Evolutionary conservation across 2,113 vertebrate species (phyloP).

Genomic region (Paramormyrops kingsleyae): DNA sequence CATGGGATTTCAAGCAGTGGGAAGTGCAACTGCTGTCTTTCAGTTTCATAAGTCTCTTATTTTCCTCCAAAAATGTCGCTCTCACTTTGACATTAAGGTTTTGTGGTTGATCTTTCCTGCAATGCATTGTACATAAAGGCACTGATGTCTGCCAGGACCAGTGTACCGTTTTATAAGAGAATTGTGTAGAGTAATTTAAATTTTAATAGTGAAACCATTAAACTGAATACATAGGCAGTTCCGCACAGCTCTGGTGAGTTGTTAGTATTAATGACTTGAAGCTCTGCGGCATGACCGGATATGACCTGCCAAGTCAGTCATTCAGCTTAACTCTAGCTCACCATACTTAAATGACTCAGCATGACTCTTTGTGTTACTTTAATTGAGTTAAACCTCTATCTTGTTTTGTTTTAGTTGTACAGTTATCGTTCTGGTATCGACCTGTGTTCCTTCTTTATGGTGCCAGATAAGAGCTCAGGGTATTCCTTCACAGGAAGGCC

Average conservation of each 20-base stretch:
- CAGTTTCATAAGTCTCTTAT: background rate
- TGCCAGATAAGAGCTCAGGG: background rate
- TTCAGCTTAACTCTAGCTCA: background rate
- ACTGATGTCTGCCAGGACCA: background rate
- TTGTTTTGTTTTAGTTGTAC: background rate
- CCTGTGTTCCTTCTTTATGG: background rate
- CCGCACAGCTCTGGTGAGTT: background rate
- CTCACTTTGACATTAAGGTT: background rate
- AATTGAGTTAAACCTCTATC: background rate
- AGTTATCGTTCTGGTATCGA: too few relatives aligned
- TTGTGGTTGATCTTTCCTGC: background rate
- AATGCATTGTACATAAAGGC: background rate
- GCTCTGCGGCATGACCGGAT: background rate
- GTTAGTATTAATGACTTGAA: background rate
- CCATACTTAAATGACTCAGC: background rate
- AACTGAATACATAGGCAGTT: background rate
- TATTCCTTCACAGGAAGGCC: background rate
- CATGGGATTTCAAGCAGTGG: too few relatives aligned
- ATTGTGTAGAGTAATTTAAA: background rate
- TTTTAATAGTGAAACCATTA: conserved; percentile 8
- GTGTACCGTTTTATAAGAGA: background rate
- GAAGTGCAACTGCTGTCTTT: background rate
- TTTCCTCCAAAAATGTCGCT: background rate
- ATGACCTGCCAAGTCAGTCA: background rate
- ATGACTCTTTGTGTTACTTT: background rate